Evolutionary conservation across 2,113 vertebrate species (phyloP).

Genomic region (Urocolius indicus): DNA sequence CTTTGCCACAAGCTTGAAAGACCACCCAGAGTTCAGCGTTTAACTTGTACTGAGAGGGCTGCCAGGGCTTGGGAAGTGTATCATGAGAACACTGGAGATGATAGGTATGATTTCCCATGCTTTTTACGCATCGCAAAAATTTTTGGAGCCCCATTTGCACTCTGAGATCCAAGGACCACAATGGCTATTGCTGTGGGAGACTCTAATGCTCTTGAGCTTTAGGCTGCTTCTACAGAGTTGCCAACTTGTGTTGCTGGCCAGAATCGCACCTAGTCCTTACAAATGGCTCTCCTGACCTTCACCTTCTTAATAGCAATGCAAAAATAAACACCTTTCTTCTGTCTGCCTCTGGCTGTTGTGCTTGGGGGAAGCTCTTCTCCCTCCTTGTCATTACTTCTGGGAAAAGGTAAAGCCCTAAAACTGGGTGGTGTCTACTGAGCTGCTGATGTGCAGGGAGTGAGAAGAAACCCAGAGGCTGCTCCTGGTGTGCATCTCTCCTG

Average conservation of each 20-base stretch:
- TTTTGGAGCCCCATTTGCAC: neutral
- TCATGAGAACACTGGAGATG: accelerated
- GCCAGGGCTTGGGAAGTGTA: neutral
- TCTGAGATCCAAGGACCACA: neutral
- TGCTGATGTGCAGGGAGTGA: neutral
- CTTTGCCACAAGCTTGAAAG: neutral
- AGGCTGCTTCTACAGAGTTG: neutral
- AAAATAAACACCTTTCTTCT: neutral
- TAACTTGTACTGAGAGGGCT: neutral
- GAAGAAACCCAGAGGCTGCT: neutral
- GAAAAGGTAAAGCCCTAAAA: neutral
- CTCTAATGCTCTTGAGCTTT: neutral
- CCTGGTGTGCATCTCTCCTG: neutral
- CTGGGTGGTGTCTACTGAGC: neutral
- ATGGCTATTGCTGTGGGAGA: neutral
- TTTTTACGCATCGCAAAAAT: neutral
- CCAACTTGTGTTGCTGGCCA: neutral
- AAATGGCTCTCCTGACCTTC: neutral
- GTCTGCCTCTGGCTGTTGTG: neutral
- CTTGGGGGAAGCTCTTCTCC: neutral
- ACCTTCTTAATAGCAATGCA: neutral
- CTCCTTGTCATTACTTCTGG: accelerated
- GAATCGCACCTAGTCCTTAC: neutral
- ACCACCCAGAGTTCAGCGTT: neutral
- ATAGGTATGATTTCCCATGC: neutral